Conservation (phyloP, 2,113 vertebrate genomes). For the human (Homo sapiens) region DNA sequence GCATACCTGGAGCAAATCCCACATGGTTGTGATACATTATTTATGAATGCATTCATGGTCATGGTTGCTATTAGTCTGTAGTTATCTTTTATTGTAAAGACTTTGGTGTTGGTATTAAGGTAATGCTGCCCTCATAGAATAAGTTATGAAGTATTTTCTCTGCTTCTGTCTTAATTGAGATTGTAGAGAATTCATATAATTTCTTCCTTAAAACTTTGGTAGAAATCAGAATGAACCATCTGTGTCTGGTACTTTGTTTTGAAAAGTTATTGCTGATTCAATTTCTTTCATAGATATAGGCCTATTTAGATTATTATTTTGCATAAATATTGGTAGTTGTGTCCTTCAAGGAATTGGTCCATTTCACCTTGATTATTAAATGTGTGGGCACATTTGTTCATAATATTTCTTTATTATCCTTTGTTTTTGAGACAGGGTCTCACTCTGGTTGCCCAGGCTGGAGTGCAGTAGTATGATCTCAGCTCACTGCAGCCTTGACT, state of each 20-base stretch:
- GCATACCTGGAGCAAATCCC: not conserved
- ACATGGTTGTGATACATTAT: not conserved
- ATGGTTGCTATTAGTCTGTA: not conserved
- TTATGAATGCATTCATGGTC: not conserved
- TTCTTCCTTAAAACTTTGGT: not conserved
- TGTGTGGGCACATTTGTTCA: not conserved
- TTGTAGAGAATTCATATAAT: not conserved
- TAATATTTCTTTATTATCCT: not conserved
- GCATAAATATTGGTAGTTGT: not conserved
- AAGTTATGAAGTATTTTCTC: not conserved
- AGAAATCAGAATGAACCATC: not conserved
- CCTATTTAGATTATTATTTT: not conserved
- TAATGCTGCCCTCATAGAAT: not conserved
- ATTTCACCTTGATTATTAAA: not conserved
- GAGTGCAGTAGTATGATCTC: too few species aligned
- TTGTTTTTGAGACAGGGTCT: not conserved
- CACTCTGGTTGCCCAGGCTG: too few species aligned
- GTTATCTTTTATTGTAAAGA: not conserved
- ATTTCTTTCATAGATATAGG: not conserved
- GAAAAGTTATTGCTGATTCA: not conserved
- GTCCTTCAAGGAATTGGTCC: not conserved
- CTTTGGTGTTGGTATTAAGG: not conserved
- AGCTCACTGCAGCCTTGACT: too few species aligned
- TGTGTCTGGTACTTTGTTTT: not conserved
- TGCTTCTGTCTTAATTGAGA: not conserved